Base-by-base conservation (phyloP, 1,140 invertebrate species). In the Drosophila baimaii region DNA sequence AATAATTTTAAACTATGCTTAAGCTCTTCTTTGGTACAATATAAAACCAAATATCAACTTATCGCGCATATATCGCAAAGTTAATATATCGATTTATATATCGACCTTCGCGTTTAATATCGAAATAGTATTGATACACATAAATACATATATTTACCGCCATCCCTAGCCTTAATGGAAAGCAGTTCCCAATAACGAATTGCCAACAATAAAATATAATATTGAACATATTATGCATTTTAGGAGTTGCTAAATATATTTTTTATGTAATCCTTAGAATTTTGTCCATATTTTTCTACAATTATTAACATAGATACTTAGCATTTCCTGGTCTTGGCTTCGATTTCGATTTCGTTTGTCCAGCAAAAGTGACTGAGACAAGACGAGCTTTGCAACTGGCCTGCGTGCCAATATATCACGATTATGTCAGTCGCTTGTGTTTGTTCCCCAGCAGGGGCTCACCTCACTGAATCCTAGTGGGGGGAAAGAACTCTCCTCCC, bases 391-490 rank as follows among this genome's bases (percentile, higher is more conserved):
- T 66, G 31, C 64, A 69, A 57, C 41, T 71, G 64, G 25, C 17
- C 43, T 86, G 77, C 84, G 85, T 90, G 85, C 49, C 79, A 84
- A 90, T 90, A 90, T 84, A 77, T 90, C 80, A 90, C 78, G 85
- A 89, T 89, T 89, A 90, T 90, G 85, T 90, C 84, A 89, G 81
- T 73, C 69, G 81, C 56, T 75, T 85, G 82, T 85, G 81, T 85
- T 85, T 78, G 63, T 58, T 77, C 10, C 85, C 61, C 81, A 81
- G 81, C 82, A 57, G 84, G 81, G 47, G 77, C 65, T 61, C 64
- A 43, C 31, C 39, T 66, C 69, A 35, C 17, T 15, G 43, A 27
- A 6, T 21, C n/a, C 8, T 7, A 21, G 29, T 23, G 41, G 46
- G 33, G 52, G 33, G 21, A 13, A 23, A 23, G 33, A 46, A 43